Evolutionary conservation across 2,797 vertebrate genomes (phyloP), one percentile per base, ranked within the genome.

Genomic region (Sciurus vulgaris): DNA sequence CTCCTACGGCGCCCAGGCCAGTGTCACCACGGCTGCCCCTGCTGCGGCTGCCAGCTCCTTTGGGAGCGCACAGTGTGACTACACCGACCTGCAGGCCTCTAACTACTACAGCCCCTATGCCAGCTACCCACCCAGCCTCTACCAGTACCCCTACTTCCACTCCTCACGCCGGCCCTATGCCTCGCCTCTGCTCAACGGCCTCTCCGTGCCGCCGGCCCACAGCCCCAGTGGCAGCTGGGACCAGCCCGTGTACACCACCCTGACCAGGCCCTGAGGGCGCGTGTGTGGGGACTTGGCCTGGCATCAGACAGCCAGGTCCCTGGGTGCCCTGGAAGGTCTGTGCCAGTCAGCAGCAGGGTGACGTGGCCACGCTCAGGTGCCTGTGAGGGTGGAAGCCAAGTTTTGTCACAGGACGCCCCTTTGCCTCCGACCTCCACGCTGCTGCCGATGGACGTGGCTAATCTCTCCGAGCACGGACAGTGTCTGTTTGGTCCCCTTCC

Each of bases 71-170:
- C 99, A 99, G 98, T 99, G 99, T 74, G 99, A 99, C 98, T 99
- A 99, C 99, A 99, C 99, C 86, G 99, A 99, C 98, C 99, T 99
- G 87, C 99, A 99, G 98, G 99, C 99, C 97, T 99, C 99, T 97
- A 98, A 98, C 98, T 99, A 99, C 98, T 99, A 99, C 98, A 99
- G 99, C 96, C 99, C 99, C 0, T 99, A 99, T 96, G 98, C 99
- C 0, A 98, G 99, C 95, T 99, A 99, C 97, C 98, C 99, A 0
- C 99, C 99, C 84, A 98, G 99, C 97, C 98, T 99, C 89, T 99
- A 99, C 98, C 99, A 99, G 98, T 99, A 99, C 94, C 99, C 99
- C 0, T 99, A 99, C 96, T 99, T 99, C 97, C 99, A 99, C 98
- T 99, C 99, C 0, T 99, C 99, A 9, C 98, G 99, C 92, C 99